phyloP scores from a whole-genome alignment of 2,113 vertebrate genomes.

The Canis aureus region DNA sequence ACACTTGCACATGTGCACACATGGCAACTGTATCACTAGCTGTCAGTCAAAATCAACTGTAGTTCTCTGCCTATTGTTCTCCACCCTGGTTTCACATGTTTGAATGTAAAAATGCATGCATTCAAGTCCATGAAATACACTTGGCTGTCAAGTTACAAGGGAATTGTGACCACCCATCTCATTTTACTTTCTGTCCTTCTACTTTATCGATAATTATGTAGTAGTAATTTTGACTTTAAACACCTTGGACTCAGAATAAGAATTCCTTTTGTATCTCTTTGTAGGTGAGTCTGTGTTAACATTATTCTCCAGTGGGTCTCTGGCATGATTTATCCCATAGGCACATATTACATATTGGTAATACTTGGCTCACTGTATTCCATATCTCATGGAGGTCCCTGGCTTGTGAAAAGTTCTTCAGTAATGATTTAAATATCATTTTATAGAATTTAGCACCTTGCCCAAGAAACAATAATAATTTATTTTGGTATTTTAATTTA shows the following conservation, averaged over 20 bases:
- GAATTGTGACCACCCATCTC: background rate
- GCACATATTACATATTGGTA: background rate
- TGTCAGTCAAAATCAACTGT: background rate
- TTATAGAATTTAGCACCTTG: conserved; percentile 43
- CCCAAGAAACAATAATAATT: background rate
- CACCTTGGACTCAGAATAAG: background rate
- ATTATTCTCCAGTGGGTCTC: background rate
- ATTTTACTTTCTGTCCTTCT: background rate
- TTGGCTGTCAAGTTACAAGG: background rate
- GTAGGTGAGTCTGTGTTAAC: background rate
- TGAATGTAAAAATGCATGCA: background rate
- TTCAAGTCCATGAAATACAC: background rate
- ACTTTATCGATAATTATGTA: background rate
- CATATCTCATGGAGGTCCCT: background rate
- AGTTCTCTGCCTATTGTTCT: background rate
- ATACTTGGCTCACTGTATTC: conserved; percentile 10
- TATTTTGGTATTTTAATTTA: conserved; percentile 8
- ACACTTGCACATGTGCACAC: rapidly evolving
- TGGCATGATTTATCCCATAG: background rate
- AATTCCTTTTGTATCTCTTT: background rate
- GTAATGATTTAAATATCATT: background rate
- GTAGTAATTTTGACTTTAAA: conserved; percentile 18
- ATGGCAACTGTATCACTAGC: background rate
- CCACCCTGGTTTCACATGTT: background rate
- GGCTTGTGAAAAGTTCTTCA: conserved; percentile 36